These are phyloP conservation scores for Eulithis testata DNA, from an alignment of 2,888 invertebrate species.

Conservation along the genomic window DNA sequence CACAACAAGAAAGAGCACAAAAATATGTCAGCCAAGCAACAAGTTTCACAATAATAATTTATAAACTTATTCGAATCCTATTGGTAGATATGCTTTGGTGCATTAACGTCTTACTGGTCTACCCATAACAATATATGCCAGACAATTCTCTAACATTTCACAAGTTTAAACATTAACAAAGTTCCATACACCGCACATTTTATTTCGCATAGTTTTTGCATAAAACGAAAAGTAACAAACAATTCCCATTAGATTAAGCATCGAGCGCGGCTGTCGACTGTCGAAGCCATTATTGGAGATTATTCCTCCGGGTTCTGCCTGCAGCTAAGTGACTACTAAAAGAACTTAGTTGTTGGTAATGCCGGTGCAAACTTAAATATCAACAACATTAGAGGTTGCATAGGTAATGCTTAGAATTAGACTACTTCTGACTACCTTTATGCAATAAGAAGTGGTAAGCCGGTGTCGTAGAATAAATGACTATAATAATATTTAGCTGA, in stretches of 20 bases:
- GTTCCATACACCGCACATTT: conserved; percentile 15
- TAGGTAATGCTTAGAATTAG: not conserved
- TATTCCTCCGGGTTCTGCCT: conserved; percentile 21
- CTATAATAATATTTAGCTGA: no score
- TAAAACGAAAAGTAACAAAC: conserved; percentile 44
- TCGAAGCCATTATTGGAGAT: conserved; percentile 29
- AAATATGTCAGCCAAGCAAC: no score
- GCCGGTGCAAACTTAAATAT: conserved; percentile 3
- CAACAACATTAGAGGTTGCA: not conserved
- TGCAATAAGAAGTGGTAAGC: no score
- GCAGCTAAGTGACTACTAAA: conserved; percentile 21
- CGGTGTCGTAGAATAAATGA: no score
- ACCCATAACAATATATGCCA: no score
- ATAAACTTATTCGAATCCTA: no score
- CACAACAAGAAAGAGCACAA: no score
- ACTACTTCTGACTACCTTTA: not conserved
- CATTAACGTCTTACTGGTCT: no score
- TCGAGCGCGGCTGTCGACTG: conserved; percentile 16
- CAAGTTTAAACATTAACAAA: conserved; percentile 21
- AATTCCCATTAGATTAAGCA: conserved; percentile 54
- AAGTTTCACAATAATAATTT: no score
- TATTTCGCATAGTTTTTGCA: conserved; percentile 27
- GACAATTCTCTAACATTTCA: not conserved
- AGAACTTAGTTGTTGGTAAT: conserved; percentile 9
- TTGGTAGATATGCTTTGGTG: no score